Conservation (phyloP, 2,113 vertebrate species). For the Monopterus albus region DNA sequence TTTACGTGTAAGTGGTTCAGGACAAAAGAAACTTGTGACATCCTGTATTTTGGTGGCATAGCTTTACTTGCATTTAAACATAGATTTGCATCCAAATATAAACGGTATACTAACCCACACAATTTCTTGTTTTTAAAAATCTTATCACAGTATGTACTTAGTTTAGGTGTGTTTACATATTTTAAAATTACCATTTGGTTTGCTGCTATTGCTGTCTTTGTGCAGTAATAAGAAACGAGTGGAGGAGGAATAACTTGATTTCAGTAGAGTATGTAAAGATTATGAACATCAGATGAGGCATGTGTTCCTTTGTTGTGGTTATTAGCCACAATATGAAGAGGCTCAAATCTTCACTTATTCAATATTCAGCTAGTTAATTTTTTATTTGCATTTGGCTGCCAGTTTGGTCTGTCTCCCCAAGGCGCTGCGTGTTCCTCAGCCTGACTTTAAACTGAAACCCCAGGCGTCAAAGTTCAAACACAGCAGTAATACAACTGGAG, state of each 20-base stretch:
- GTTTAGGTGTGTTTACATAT: conserved; percentile 52
- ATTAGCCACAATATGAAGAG: conserved; percentile 26
- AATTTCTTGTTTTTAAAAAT: conserved; percentile 31
- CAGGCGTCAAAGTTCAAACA: conserved; percentile 44
- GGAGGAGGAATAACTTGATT: conserved; percentile 46
- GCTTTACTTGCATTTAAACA: conserved; percentile 74
- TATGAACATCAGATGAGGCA: conserved; percentile 25
- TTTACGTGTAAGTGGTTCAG: conserved; percentile 44
- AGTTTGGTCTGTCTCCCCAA: conserved; percentile 44
- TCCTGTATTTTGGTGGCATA: conserved; percentile 69
- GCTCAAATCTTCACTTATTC: conserved; percentile 30
- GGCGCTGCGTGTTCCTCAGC: conserved; percentile 28
- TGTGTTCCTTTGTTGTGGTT: conserved; percentile 48
- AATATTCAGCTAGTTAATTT: conserved; percentile 28
- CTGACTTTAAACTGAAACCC: conserved; percentile 41
- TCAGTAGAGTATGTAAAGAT: conserved; percentile 47
- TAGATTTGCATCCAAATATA: conserved; percentile 60
- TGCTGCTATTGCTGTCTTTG: conserved; percentile 59
- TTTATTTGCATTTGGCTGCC: conserved; percentile 51
- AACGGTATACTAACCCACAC: conserved; percentile 45
- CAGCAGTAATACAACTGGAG: conserved; percentile 36
- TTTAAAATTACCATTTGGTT: conserved; percentile 55
- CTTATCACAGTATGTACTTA: conserved; percentile 16
- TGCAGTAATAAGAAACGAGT: conserved; percentile 63
- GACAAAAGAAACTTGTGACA: conserved; percentile 22